Evolutionary conservation across 1,140 invertebrate species (phyloP), one percentile per base, ranked within the genome.

Genomic region (Ectropis grisescens): DNA sequence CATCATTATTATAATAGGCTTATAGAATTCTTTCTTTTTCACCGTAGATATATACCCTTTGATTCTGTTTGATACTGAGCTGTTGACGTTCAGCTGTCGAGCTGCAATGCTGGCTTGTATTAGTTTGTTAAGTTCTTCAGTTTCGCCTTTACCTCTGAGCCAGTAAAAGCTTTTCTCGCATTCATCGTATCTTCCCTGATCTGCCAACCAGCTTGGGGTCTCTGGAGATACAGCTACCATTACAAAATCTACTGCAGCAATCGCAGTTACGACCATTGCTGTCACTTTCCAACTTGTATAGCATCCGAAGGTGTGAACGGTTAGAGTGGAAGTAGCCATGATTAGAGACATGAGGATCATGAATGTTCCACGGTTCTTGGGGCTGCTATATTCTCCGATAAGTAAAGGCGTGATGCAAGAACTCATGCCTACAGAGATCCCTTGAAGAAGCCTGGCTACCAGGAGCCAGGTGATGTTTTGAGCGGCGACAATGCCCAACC

Each of bases 1-100:
- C 24, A 58, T 47, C 62, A 70, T 67, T 1, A 70, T 57, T n/a
- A 66, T 58, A 11, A 70, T 60, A 11, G 66, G 66, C 24, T 59
- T 64, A 24, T 60, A 59, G 32, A 70, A 70, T 22, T 65, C 62
- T 15, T 49, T 61, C 38, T 61, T 64, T 8, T 13, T 55, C 1
- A 67, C 35, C 1, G 58, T 61, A 5, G 26, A 13, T 1, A 23
- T 33, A 9, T 60, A 54, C 0, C 38, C 30, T 4, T 62, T 12
- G 13, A 37, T 42, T 0, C 26, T 29, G 30, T 33, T 56, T 2
- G 64, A 12, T 29, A 57, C 5, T 49, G 38, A 0, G 28, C 14
- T 13, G 59, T 41, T 0, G 40, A 34, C 26, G 45, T 31, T 2
- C 26, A 22, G 37, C 34, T 36, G 26, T 33, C 33, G 43, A n/a